These are phyloP conservation scores for Aphelocoma californica DNA, from an alignment of 2,797 vertebrate species.

Conservation along the genomic window DNA sequence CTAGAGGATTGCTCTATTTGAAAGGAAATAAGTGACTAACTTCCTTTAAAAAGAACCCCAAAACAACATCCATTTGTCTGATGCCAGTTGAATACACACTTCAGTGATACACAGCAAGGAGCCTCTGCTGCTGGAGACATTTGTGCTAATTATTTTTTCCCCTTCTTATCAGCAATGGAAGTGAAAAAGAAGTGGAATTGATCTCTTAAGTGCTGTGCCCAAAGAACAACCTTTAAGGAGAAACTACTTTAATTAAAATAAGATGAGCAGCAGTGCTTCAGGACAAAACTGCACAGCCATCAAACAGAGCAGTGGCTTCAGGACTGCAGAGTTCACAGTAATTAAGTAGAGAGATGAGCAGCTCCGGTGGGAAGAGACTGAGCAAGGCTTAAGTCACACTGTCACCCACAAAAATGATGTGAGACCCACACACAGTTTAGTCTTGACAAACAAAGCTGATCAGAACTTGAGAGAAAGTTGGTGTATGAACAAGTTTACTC, in stretches of 20 bases:
- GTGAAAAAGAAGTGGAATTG: not conserved
- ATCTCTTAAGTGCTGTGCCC: not conserved
- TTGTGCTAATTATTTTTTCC: not conserved
- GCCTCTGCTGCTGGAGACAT: not conserved
- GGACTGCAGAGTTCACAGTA: not conserved
- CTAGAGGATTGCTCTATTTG: not conserved
- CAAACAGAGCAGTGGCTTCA: not conserved
- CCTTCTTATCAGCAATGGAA: not conserved
- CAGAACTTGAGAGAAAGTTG: not conserved
- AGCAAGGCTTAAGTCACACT: not conserved
- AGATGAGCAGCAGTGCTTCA: constrained; percentile 7
- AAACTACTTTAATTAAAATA: constrained; percentile 27
- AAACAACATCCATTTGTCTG: not conserved
- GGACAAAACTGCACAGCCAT: not conserved
- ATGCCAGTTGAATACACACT: not conserved
- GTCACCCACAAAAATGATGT: not conserved
- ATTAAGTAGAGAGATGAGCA: not conserved
- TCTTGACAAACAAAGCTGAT: not conserved
- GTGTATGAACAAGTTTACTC: not conserved
- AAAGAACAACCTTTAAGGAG: constrained; percentile 5
- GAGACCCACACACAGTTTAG: not conserved
- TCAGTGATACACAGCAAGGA: not conserved
- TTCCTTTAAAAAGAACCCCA: not conserved
- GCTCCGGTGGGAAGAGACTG: not conserved
- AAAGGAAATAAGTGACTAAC: not conserved